Evolutionary conservation across 2,888 invertebrate species (phyloP).

Genomic region (Pseudococcus viburni): DNA sequence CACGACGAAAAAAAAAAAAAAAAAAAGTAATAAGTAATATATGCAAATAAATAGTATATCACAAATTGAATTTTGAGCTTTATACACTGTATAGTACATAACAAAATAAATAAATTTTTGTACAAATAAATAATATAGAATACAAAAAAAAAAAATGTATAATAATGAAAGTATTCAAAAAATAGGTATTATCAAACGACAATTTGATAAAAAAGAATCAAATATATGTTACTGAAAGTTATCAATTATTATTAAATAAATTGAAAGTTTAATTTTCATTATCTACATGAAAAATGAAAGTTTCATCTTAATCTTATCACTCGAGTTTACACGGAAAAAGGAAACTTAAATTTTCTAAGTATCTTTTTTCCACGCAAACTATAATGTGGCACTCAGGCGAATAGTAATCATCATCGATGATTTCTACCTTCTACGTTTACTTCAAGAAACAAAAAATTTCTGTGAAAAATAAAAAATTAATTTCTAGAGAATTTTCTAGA

Average conservation of each 20-base stretch:
- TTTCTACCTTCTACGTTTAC: neutral
- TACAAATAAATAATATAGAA: slow-evolving; percentile 44
- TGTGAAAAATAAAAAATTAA: neutral
- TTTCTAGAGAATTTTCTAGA: neutral
- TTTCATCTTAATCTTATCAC: neutral
- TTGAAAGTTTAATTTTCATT: slow-evolving; percentile 35
- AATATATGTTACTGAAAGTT: slow-evolving; percentile 41
- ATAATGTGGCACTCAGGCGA: neutral
- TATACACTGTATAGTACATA: neutral
- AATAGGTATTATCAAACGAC: neutral
- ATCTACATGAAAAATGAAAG: neutral
- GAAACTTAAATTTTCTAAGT: slow-evolving; percentile 51
- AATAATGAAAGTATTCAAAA: slow-evolving; percentile 27
- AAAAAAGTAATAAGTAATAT: slow-evolving; percentile 14
- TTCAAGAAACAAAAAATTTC: neutral
- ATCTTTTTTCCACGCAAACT: slow-evolving; percentile 55
- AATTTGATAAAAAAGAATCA: neutral
- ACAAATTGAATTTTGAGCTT: slow-evolving; percentile 57
- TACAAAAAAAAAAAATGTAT: slow-evolving; percentile 22
- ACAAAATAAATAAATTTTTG: slow-evolving; percentile 11
- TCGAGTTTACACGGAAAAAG: slow-evolving; percentile 45
- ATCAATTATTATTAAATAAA: neutral
- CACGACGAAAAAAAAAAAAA: slow-evolving; percentile 17
- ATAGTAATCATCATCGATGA: neutral
- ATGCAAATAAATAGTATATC: slow-evolving; percentile 53